These are phyloP conservation scores for Limnephilus rhombicus DNA, from an alignment of 2,888 invertebrate genomes.

Conservation along the genomic window DNA sequence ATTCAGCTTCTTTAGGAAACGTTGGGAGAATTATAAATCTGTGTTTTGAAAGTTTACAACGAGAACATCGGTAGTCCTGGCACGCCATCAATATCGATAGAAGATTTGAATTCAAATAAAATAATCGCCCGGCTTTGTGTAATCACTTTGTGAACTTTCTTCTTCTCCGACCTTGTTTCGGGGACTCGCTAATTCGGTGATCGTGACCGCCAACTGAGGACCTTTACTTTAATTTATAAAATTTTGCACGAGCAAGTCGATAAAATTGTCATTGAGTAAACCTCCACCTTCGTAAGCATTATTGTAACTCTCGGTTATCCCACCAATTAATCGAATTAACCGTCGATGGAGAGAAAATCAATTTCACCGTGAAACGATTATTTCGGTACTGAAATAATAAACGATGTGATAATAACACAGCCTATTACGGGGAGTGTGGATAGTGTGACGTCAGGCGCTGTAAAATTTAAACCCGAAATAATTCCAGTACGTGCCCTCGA, in stretches of 20 bases:
- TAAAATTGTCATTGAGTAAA: background rate
- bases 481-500: constrained; percentile 24
- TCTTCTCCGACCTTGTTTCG: background rate
- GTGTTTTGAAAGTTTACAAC: background rate
- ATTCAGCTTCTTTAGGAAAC: background rate
- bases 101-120: constrained; percentile 33
- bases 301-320: background rate
- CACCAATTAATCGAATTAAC: background rate
- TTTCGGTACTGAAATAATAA: constrained; percentile 29
- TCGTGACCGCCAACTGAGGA: background rate
- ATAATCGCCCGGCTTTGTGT: constrained; percentile 14
- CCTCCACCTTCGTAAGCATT: background rate
- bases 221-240: background rate
- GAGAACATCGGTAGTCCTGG: constrained; percentile 7
- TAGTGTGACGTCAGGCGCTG: constrained; percentile 30
- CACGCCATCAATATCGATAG: constrained; percentile 55
- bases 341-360: background rate
- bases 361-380: constrained; percentile 21
- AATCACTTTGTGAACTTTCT: constrained; percentile 8
- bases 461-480: constrained; percentile 41
- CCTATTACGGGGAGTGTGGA: background rate
- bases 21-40: constrained; percentile 12
- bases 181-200: background rate
- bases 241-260: background rate
- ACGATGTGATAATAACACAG: background rate